Conservation (phyloP, 2,113 vertebrate genomes). For the Dascyllus trimaculatus region DNA sequence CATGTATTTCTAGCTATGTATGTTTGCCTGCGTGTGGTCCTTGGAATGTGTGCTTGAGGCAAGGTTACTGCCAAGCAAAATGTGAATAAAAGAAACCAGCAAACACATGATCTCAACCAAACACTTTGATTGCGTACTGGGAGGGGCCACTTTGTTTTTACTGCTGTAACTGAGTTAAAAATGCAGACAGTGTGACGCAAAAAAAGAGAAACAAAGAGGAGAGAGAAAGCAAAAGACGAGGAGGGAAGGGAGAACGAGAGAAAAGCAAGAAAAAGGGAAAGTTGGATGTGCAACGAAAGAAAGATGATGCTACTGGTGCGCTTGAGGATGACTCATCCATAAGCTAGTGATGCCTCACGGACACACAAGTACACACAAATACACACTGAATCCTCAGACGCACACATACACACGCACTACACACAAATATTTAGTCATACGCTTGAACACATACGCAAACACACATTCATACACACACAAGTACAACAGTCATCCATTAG, state of each 20-base stretch:
- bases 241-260: conserved; percentile 10
- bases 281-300: conserved; percentile 46
- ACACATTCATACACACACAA: conserved; percentile 45
- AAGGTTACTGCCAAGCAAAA: conserved; percentile 25
- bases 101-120: conserved; percentile 27
- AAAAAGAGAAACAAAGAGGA: background rate
- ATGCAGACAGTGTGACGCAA: background rate
- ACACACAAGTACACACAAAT: conserved; percentile 21
- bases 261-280: conserved; percentile 46
- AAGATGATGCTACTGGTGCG: conserved; percentile 60
- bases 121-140: conserved; percentile 42
- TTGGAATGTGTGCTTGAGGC: conserved; percentile 23
- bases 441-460: conserved; percentile 56
- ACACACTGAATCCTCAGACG: conserved; percentile 34
- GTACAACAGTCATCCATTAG: conserved; percentile 66
- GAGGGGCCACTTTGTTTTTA: conserved; percentile 20
- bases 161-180: conserved; percentile 2
- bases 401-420: conserved; percentile 2
- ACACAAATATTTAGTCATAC: conserved; percentile 65
- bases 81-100: conserved; percentile 29
- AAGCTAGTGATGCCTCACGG: conserved; percentile 64
- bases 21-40: conserved; percentile 6
- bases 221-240: background rate
- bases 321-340: conserved; percentile 77
- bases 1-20: background rate